Evolutionary conservation across 2,797 vertebrate species (phyloP).

Genomic region (Dromococcyx pavoninus): DNA sequence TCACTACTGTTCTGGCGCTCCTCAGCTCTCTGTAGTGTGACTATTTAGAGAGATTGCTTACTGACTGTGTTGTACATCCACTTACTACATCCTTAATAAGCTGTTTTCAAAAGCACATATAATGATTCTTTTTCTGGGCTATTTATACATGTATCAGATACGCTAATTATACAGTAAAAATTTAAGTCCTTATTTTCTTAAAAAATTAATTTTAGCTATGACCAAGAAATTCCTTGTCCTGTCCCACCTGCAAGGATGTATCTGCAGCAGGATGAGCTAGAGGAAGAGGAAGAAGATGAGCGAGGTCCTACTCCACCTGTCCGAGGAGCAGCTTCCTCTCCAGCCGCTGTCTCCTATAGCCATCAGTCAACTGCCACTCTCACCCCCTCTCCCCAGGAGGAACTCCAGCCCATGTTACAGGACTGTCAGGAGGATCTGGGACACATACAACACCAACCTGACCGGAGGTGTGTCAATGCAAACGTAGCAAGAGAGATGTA

Average conservation of each 20-base stretch:
- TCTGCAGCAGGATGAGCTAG: conserved; percentile 92
- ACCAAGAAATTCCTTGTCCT: conserved; percentile 90
- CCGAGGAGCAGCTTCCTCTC: conserved; percentile 93
- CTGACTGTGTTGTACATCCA: background rate
- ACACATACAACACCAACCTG: conserved; percentile 79
- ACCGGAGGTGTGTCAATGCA: conserved; percentile 85
- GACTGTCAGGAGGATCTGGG: conserved; percentile 82
- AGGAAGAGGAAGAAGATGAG: conserved; percentile 92
- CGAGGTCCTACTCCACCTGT: conserved; percentile 94
- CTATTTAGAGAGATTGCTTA: background rate
- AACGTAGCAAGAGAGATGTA: background rate
- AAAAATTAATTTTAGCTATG: conserved; percentile 83
- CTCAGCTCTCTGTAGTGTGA: background rate
- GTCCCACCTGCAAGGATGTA: conserved; percentile 95
- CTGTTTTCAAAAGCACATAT: background rate
- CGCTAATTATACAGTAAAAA: background rate
- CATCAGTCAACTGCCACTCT: conserved; percentile 98
- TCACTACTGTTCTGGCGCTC: background rate
- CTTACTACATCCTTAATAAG: background rate
- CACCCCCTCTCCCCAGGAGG: conserved; percentile 96
- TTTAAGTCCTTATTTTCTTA: conserved; percentile 47
- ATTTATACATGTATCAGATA: background rate
- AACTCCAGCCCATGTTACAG: conserved; percentile 95
- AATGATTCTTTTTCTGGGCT: background rate
- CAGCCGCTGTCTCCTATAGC: conserved; percentile 95